These are phyloP conservation scores for Cyprinodon brontotheroides DNA, from an alignment of 2,113 vertebrate species.

Conservation along the genomic window DNA sequence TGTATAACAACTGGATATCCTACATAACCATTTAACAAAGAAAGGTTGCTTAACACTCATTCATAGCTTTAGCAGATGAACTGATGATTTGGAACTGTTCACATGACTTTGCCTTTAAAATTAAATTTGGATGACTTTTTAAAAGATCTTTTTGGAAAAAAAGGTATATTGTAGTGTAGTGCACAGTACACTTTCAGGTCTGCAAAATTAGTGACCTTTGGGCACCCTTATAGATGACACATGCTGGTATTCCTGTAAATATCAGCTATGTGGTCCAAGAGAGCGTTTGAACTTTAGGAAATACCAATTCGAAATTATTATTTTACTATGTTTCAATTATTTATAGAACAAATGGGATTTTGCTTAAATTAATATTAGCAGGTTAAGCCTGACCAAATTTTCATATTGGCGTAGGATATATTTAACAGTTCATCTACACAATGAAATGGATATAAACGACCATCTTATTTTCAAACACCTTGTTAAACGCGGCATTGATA, in stretches of 20 bases:
- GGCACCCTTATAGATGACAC: not conserved
- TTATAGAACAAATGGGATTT: not conserved
- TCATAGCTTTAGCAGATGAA: not conserved
- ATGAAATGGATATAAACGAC: too few species aligned
- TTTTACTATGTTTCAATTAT: not conserved
- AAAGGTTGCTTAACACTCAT: not conserved
- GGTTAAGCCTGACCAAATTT: too few species aligned
- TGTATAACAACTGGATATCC: not conserved
- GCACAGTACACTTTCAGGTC: not conserved
- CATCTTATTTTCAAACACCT: not conserved
- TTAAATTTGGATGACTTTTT: not conserved
- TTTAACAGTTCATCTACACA: too few species aligned
- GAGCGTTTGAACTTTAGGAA: not conserved
- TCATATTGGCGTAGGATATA: too few species aligned
- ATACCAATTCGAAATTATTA: not conserved
- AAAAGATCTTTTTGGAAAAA: not conserved
- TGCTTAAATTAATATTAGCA: too few species aligned
- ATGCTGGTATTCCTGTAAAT: not conserved
- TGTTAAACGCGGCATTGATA: not conserved
- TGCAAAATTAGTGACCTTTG: not conserved
- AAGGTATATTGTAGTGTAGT: not conserved
- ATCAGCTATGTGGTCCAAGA: not conserved
- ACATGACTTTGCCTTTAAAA: not conserved
- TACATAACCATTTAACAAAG: not conserved
- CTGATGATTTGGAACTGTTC: too few species aligned